Percentiles rank a stretch among this genome's conserved stretches.
Conservation (phyloP, 2,797 vertebrate species). For the Iguana delicatissima region DNA sequence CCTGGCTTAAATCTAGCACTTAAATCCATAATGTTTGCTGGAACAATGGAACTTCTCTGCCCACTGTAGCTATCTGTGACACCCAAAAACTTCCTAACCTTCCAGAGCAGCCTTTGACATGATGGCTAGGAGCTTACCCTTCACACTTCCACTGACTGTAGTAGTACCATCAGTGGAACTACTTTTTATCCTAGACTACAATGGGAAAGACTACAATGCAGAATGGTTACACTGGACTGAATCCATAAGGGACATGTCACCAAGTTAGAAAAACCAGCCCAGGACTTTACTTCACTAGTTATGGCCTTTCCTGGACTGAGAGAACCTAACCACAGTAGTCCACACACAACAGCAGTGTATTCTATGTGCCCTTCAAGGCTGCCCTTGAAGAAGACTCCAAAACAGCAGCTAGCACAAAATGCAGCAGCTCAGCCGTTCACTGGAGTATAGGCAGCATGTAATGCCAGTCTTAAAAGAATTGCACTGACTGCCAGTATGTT, state of each 20-base stretch:
- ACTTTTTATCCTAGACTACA: not conserved
- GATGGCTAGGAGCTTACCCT: too few species aligned
- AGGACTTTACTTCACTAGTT: not conserved
- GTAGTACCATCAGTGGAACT: not conserved
- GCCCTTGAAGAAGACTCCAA: too few species aligned
- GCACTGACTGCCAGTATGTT: too few species aligned
- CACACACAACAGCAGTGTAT: too few species aligned
- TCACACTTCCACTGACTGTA: not conserved
- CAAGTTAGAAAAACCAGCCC: not conserved
- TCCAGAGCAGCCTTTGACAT: not conserved
- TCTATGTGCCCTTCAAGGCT: too few species aligned
- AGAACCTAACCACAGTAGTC: too few species aligned
- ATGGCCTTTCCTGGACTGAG: too few species aligned
- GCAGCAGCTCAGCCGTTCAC: too few species aligned
- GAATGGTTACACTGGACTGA: fast-evolving
- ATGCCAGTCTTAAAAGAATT: too few species aligned
- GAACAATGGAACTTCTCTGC: not conserved
- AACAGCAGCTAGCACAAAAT: too few species aligned
- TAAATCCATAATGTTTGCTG: not conserved
- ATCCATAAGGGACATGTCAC: fast-evolving
- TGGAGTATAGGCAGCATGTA: too few species aligned
- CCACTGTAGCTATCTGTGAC: not conserved
- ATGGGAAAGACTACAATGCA: not conserved
- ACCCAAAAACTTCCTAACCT: not conserved
- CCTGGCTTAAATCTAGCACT: not conserved